phyloP scores from a whole-genome alignment of 2,888 invertebrate species.

The Gnatocerus cornutus region DNA sequence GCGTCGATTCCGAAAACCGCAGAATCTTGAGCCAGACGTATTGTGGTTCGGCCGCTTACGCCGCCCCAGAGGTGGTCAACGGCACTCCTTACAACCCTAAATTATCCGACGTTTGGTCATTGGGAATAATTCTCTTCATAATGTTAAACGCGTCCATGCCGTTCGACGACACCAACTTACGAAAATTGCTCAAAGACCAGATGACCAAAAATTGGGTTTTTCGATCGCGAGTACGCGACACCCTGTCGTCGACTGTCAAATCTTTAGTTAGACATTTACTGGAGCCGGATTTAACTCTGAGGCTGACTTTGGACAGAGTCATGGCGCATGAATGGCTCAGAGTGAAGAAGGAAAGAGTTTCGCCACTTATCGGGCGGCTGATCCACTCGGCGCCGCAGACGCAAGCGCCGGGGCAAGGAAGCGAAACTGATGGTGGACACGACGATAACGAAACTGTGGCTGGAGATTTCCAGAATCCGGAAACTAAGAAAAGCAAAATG shows the following conservation, averaged over 20 bases:
- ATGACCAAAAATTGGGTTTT: conserved; percentile 87
- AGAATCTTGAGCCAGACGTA: conserved; percentile 90
- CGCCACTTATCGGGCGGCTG: conserved; percentile 75
- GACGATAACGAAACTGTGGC: conserved; percentile 63
- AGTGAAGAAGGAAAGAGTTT: conserved; percentile 76
- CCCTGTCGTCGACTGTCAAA: conserved; percentile 81
- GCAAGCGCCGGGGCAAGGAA: conserved; percentile 58
- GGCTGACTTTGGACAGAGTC: conserved; percentile 84
- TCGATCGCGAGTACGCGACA: conserved; percentile 79
- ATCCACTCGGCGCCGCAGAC: conserved; percentile 76
- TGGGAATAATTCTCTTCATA: conserved; percentile 93
- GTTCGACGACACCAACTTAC: conserved; percentile 90
- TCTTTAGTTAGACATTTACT: conserved; percentile 86
- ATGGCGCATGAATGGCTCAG: conserved; percentile 85
- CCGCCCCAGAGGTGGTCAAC: conserved; percentile 94
- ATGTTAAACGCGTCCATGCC: conserved; percentile 97
- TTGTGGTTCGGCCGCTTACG: conserved; percentile 98
- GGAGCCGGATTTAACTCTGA: conserved; percentile 87
- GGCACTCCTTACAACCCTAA: conserved; percentile 93
- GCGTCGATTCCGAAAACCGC: conserved; percentile 81
- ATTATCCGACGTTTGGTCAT: conserved; percentile 93
- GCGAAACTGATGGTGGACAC: conserved; percentile 56
- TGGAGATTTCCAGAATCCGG: conserved; percentile 70
- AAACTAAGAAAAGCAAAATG: conserved; percentile 69
- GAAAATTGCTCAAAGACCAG: conserved; percentile 88